phyloP scores from a whole-genome alignment of 2,113 vertebrate genomes.

The Xiphorhynchus elegans region DNA sequence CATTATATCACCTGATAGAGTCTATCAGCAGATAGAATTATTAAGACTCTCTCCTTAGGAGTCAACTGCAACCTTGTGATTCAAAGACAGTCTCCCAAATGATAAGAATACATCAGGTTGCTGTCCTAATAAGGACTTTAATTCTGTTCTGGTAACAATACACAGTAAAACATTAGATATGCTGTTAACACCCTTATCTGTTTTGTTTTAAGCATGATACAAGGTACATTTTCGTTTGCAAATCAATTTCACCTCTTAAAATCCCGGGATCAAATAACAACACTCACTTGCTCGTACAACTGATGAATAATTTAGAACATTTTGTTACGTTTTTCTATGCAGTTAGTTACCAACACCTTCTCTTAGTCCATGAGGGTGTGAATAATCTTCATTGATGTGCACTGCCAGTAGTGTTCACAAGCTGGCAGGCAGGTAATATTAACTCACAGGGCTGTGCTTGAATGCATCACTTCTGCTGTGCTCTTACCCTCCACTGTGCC shows the following conservation, averaged over 20 bases:
- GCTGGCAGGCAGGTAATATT: slow-evolving; percentile 44
- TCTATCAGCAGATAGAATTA: not conserved
- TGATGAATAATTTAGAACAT: not conserved
- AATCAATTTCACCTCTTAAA: not conserved
- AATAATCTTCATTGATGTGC: slow-evolving; percentile 5
- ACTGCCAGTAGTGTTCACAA: not conserved
- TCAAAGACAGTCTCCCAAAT: not conserved
- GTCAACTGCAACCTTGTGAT: not conserved
- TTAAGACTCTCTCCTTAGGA: not conserved
- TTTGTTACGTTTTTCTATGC: not conserved
- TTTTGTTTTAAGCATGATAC: not conserved
- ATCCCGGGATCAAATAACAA: not conserved
- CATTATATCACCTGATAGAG: not conserved
- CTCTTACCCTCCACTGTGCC: slow-evolving; percentile 53
- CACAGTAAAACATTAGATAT: not conserved
- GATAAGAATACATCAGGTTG: not conserved
- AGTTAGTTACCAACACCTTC: not conserved
- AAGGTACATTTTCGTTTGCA: not conserved
- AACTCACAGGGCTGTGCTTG: slow-evolving; percentile 41
- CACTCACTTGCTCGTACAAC: not conserved
- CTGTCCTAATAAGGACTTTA: not conserved
- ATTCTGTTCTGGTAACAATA: not conserved
- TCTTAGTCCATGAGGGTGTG: slow-evolving; percentile 13
- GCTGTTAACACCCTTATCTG: not conserved
- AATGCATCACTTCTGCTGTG: slow-evolving; percentile 49